phyloP scores from a whole-genome alignment of 2,888 invertebrate genomes.

The Trimorus sp. region DNA sequence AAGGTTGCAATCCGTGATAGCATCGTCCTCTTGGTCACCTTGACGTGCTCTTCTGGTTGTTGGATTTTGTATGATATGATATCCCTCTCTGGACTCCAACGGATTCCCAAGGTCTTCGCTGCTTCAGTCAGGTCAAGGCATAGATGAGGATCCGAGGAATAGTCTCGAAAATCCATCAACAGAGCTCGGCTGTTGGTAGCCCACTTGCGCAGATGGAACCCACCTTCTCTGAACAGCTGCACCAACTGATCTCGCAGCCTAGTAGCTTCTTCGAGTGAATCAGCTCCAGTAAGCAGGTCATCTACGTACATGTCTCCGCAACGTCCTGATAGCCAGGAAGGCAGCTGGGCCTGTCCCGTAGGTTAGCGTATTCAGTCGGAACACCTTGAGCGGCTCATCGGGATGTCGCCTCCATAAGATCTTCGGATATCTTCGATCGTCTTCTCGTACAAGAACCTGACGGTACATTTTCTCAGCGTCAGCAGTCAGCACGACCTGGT shows the following conservation, averaged over 20 bases:
- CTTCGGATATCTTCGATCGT: constrained; percentile 63
- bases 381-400: constrained; percentile 48
- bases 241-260: constrained; percentile 36
- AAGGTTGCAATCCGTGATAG: constrained; percentile 16
- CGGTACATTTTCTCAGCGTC: constrained; percentile 72
- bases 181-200: constrained; percentile 24
- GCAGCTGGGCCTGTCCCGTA: constrained; percentile 68
- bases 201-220: constrained; percentile 52
- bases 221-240: constrained; percentile 21
- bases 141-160: constrained; percentile 1
- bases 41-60: background rate
- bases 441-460: constrained; percentile 55
- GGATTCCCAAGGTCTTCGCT: constrained; percentile 28
- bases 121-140: constrained; percentile 14
- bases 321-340: constrained; percentile 59
- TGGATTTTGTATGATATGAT: background rate
- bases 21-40: constrained; percentile 15
- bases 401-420: constrained; percentile 68
- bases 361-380: constrained; percentile 64
- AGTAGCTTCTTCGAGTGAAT: constrained; percentile 57
- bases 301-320: constrained; percentile 52
- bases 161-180: background rate
- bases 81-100: constrained; percentile 49
- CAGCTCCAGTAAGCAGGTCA: constrained; percentile 43
- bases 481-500: constrained; percentile 65